Conservation (phyloP, 2,888 invertebrate genomes). For the Tenthredo amoena region DNA sequence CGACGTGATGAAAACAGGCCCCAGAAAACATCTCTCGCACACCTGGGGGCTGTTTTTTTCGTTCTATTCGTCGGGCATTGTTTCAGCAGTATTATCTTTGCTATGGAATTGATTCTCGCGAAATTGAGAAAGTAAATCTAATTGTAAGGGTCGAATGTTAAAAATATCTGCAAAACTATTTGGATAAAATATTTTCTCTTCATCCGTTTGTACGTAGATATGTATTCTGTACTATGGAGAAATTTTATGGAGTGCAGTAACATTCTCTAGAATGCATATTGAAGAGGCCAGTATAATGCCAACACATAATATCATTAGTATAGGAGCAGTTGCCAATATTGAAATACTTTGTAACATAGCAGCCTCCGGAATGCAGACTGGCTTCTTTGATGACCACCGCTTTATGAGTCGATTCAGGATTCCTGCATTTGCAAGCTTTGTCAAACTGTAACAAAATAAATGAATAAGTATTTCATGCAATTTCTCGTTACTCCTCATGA, state of each 20-base stretch:
- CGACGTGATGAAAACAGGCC: neutral
- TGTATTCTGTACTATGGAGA: neutral
- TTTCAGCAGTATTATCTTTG: neutral
- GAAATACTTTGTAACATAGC: conserved; percentile 68
- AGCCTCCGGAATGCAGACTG: conserved; percentile 67
- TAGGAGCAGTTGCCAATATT: conserved; percentile 70
- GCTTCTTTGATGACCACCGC: conserved; percentile 69
- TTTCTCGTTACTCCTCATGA: neutral
- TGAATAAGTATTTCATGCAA: neutral
- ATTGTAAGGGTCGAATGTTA: neutral
- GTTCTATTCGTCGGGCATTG: conserved; percentile 12
- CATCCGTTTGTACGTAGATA: neutral
- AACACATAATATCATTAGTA: conserved; percentile 64
- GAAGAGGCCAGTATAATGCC: conserved; percentile 63
- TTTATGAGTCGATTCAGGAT: conserved; percentile 68
- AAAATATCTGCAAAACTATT: neutral
- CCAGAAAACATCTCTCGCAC: neutral
- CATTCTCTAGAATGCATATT: conserved; percentile 63
- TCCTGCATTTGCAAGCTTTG: conserved; percentile 68
- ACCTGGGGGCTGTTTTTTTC: conserved; percentile 9
- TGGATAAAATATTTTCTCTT: neutral
- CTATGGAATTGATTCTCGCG: neutral
- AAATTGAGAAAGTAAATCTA: neutral
- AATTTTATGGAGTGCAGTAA: conserved; percentile 40
- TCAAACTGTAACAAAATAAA: conserved; percentile 60